phyloP scores from a whole-genome alignment of 1,140 invertebrate species.

The Pseudomyrmex sp. region DNA sequence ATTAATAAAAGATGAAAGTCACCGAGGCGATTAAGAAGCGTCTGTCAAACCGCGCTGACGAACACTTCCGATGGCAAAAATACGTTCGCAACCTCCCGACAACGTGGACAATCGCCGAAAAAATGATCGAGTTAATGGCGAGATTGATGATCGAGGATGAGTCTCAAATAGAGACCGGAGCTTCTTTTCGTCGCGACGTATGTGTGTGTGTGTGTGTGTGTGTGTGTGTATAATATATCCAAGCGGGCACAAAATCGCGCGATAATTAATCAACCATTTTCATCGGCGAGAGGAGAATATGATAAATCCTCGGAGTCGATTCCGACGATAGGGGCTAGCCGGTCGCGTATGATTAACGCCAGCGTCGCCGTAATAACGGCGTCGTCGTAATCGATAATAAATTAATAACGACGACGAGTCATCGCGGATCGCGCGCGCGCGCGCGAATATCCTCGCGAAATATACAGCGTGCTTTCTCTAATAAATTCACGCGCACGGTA shows the following conservation, averaged over 20 bases:
- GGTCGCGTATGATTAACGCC: slow-evolving; percentile 62
- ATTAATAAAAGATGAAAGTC: slow-evolving; percentile 15
- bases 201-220: background rate
- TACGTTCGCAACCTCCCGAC: background rate
- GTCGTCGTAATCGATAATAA: slow-evolving; percentile 56
- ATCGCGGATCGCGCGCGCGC: background rate
- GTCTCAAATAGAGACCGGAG: slow-evolving; percentile 45
- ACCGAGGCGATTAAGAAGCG: background rate
- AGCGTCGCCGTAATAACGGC: slow-evolving; percentile 51
- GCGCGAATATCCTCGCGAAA: background rate
- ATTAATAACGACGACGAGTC: slow-evolving; percentile 65
- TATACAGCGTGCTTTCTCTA: slow-evolving; percentile 60
- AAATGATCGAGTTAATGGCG: slow-evolving; percentile 36
- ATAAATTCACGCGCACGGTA: slow-evolving; percentile 61
- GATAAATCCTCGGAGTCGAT: slow-evolving; percentile 64
- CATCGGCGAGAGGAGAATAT: slow-evolving; percentile 37
- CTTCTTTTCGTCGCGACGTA: slow-evolving; percentile 40
- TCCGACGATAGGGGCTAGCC: slow-evolving; percentile 49
- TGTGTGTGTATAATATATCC: background rate
- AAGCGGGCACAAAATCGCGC: slow-evolving; percentile 45
- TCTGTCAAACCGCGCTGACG: background rate
- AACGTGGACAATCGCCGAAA: slow-evolving; percentile 32
- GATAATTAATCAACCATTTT: slow-evolving; percentile 67
- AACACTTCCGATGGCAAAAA: slow-evolving; percentile 19
- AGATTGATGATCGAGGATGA: slow-evolving; percentile 65